Evolutionary conservation across 2,888 invertebrate species (phyloP).

Genomic region (Chromoteleia sp.): DNA sequence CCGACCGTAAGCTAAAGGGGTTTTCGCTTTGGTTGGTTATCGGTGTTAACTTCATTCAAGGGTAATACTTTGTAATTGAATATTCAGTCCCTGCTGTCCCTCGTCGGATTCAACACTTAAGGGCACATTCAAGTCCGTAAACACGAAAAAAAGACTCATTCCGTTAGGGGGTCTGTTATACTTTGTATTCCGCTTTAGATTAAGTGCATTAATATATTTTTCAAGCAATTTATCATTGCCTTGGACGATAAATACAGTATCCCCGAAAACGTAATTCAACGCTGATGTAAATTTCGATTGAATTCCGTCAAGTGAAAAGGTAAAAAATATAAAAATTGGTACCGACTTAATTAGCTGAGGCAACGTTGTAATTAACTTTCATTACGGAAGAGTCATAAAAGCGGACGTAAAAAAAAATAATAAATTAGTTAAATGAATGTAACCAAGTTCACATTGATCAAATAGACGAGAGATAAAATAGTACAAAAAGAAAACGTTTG

Average conservation of each 20-base stretch:
- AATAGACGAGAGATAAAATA: conserved; percentile 28
- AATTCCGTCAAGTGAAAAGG: neutral
- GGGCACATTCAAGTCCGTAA: conserved; percentile 34
- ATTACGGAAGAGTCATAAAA: conserved; percentile 20
- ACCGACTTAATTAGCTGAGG: conserved; percentile 5
- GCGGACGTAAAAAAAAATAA: conserved; percentile 27
- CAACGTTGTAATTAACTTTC: conserved; percentile 26
- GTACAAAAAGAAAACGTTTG: conserved; percentile 13
- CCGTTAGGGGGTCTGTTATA: conserved; percentile 6
- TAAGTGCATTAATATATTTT: conserved; percentile 26
- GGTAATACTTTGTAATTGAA: conserved; percentile 67
- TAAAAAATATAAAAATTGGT: neutral
- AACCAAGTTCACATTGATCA: conserved; percentile 19
- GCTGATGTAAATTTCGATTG: neutral
- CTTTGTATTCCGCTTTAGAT: conserved; percentile 4
- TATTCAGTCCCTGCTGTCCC: conserved; percentile 56
- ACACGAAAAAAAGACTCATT: conserved; percentile 35
- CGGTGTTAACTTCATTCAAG: conserved; percentile 61
- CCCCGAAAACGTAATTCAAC: neutral
- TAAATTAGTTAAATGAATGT: conserved; percentile 39
- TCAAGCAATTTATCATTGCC: conserved; percentile 22
- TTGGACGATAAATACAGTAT: neutral
- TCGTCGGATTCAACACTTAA: conserved; percentile 37
- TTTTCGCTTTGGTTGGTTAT: conserved; percentile 63
- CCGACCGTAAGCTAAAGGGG: conserved; percentile 66